Evolutionary conservation across 1,140 invertebrate species (phyloP), one percentile per base, ranked within the genome.

Genomic region (Drosophila seguyi): DNA sequence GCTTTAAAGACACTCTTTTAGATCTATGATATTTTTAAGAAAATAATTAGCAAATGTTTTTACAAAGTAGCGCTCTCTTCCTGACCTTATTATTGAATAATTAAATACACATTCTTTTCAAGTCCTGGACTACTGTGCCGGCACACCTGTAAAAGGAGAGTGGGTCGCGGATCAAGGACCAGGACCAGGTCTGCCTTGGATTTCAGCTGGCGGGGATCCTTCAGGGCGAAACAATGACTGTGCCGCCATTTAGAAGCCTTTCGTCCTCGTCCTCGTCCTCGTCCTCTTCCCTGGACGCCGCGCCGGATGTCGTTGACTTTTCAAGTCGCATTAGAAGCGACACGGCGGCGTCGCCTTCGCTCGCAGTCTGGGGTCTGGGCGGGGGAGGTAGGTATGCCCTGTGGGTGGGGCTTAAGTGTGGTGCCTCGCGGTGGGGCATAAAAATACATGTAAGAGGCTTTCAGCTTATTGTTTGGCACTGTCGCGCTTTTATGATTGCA

Each of bases 381-480:
- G 11, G 34, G 29, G 29, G 7, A 7, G 27, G 25, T 16, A 7
- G 22, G 18, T 39, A 4, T 20, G 27, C 45, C 2, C 2, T 34
- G 25, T 29, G 42, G 52, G 22, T 16, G 47, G 50, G 10, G 6
- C 22, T 39, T 31, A 39, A 53, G 42, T 38, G 48, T 25, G 27
- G 41, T 38, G 69, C 20, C 58, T 47, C 58, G 29, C 50, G 42
- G 71, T 31, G 74, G 72, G 65, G 60, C 84, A 88, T 87, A 84
- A 88, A 87, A 88, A 87, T 87, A 84, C 85, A 81, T 88, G 73
- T 90, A 88, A 88, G 85, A 84, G 85, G 85, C 85, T 88, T 88
- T 90, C 81, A 88, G 86, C 85, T 90, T 88, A 88, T 88, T 88
- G 84, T 88, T 90, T 85, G 85, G 48, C 65, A 75, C 78, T 66